A percentile compares a stretch with the other conserved stretches of the same genome.
phyloP scores from a whole-genome alignment of 2,797 vertebrate species.

The Catharus ustulatus region DNA sequence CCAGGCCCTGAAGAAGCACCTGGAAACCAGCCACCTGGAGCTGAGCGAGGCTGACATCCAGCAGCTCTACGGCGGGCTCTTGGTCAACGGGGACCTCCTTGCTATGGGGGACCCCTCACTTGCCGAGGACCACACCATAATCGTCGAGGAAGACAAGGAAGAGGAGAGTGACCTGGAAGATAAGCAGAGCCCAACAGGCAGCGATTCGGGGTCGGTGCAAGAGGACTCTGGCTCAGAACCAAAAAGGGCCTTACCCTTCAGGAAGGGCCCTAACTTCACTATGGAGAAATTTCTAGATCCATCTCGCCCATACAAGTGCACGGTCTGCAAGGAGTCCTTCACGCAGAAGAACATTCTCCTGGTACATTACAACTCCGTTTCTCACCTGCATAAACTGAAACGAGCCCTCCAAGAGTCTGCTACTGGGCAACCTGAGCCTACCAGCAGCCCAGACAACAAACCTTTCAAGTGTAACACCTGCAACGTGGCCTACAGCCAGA shows the following conservation, averaged over 20 bases:
- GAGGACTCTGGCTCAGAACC: constrained; percentile 98
- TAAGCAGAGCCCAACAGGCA: constrained; percentile 96
- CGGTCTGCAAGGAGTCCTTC: constrained; percentile 99
- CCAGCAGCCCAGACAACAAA: constrained; percentile 98
- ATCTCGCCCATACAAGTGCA: constrained; percentile 98
- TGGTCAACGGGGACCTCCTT: constrained; percentile 96
- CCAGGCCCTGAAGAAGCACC: constrained; percentile 96
- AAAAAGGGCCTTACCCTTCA: constrained; percentile 96
- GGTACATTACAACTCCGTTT: constrained; percentile 99
- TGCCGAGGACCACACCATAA: constrained; percentile 90
- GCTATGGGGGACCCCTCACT: constrained; percentile 91
- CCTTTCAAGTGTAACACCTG: constrained; percentile 99
- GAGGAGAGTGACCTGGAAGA: constrained; percentile 97
- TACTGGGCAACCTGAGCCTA: constrained; percentile 93
- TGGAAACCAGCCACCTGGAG: constrained; percentile 97
- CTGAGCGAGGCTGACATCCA: constrained; percentile 97
- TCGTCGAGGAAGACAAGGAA: constrained; percentile 96
- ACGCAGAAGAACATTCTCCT: constrained; percentile 98
- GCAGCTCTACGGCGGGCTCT: constrained; percentile 94
- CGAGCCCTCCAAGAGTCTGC: constrained; percentile 97
- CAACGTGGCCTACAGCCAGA: constrained; percentile 98
- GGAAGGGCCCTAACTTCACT: constrained; percentile 98
- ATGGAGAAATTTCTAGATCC: constrained; percentile 99
- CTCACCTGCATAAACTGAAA: constrained; percentile 98
- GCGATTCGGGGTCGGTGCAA: constrained; percentile 92